A percentile compares a stretch with the other conserved stretches of the same genome.
Evolutionary conservation across 2,888 invertebrate species (phyloP).

Genomic region (Caradrina clavipalpis): DNA sequence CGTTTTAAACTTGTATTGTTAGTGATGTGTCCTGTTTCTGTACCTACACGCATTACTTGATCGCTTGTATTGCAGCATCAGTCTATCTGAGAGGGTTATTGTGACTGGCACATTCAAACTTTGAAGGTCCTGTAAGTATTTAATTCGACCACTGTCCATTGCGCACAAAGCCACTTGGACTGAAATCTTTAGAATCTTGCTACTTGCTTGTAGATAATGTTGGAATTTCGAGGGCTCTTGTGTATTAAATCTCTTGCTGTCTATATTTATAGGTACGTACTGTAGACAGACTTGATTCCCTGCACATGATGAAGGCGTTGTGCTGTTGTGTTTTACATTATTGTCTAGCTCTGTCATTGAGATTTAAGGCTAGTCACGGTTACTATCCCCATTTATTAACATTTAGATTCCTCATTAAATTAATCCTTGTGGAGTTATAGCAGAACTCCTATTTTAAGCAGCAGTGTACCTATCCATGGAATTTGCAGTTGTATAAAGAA

Average conservation of each 20-base stretch:
- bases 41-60: constrained; percentile 1
- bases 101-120: constrained; percentile 2
- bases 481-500: too few species aligned
- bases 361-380: background rate
- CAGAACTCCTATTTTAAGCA: too few species aligned
- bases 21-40: constrained; percentile 34
- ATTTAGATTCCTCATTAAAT: too few species aligned
- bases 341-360: too few species aligned
- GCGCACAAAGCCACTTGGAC: background rate
- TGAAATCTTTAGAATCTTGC: background rate
- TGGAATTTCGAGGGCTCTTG: constrained; percentile 16
- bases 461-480: too few species aligned
- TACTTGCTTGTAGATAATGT: background rate
- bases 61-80: background rate
- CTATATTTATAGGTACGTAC: too few species aligned
- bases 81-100: constrained; percentile 6
- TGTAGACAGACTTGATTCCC: background rate
- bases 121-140: background rate
- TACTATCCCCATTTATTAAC: too few species aligned
- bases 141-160: background rate
- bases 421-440: background rate
- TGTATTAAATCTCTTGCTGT: background rate
- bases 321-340: too few species aligned
- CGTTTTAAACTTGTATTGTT: constrained; percentile 32
- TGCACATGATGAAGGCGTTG: too few species aligned